Evolutionary conservation across 2,888 invertebrate species (phyloP).

Genomic region (Sesia bembeciformis): DNA sequence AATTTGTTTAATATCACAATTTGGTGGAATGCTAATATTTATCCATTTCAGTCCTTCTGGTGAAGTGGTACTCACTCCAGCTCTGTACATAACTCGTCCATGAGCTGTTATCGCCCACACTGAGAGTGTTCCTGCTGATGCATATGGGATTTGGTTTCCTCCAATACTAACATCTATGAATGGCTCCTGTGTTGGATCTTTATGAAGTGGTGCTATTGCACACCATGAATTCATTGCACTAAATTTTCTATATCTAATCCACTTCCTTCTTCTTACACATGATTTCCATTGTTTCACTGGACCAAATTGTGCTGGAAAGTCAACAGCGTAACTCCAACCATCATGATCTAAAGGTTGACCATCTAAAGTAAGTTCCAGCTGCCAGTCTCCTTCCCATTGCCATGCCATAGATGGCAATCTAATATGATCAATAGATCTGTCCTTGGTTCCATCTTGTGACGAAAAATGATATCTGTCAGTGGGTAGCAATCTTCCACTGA

Average conservation of each 20-base stretch:
- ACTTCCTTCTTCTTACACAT: conserved; percentile 90
- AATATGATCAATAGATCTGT: conserved; percentile 86
- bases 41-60: conserved; percentile 94
- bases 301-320: conserved; percentile 89
- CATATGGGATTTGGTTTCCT: conserved; percentile 87
- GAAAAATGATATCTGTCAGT: conserved; percentile 93
- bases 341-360: conserved; percentile 92
- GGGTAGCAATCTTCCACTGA: conserved; percentile 86
- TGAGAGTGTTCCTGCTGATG: conserved; percentile 81
- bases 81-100: conserved; percentile 91
- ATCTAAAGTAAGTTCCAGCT: conserved; percentile 86
- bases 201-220: conserved; percentile 90
- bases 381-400: conserved; percentile 98
- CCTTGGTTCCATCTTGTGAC: conserved; percentile 85
- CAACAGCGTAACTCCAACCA: conserved; percentile 95
- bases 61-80: conserved; percentile 84
- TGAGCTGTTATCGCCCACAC: conserved; percentile 97
- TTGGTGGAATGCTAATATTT: conserved; percentile 82
- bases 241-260: conserved; percentile 91
- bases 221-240: conserved; percentile 95
- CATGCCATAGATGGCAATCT: conserved; percentile 94
- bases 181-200: conserved; percentile 93
- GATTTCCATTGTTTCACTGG: conserved; percentile 91
- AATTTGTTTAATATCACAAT: conserved; percentile 88
- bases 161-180: conserved; percentile 94